These are phyloP conservation scores for Rynchops niger DNA, from an alignment of 2,113 vertebrate species.

Conservation along the genomic window DNA sequence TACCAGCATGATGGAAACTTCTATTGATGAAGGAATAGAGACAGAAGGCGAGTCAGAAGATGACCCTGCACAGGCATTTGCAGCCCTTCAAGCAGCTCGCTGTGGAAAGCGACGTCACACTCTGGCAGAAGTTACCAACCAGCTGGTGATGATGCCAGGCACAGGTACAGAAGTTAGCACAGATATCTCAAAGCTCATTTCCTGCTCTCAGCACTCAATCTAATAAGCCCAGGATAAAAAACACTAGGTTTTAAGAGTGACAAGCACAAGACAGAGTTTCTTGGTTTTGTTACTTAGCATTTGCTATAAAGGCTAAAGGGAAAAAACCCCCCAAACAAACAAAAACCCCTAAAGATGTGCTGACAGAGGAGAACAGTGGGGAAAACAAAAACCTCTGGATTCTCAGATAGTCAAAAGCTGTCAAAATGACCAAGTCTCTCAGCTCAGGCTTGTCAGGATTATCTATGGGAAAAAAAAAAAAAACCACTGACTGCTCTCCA, in stretches of 20 bases:
- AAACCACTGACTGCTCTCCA: accelerated
- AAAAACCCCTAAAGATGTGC: not conserved
- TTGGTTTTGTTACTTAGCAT: not conserved
- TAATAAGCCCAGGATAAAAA: not conserved
- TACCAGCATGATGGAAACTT: slow-evolving; percentile 96
- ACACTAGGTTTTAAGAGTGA: accelerated
- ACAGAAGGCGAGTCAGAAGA: slow-evolving; percentile 89
- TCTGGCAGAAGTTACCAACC: slow-evolving; percentile 93
- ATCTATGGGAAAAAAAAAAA: accelerated
- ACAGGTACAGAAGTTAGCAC: slow-evolving; percentile 75
- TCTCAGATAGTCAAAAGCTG: not conserved
- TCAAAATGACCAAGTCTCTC: not conserved
- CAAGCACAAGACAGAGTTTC: no score
- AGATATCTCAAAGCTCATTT: not conserved
- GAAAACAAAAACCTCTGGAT: not conserved
- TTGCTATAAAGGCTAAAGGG: not conserved
- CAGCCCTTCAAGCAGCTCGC: slow-evolving; percentile 86
- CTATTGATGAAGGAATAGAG: slow-evolving; percentile 95
- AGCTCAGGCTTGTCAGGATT: not conserved
- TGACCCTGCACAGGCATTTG: slow-evolving; percentile 84
- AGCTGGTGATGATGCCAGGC: slow-evolving; percentile 78
- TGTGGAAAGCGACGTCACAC: slow-evolving; percentile 92
- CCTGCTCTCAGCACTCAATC: not conserved
- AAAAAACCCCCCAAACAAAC: no score
- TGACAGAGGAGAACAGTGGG: not conserved